Percentiles rank a stretch among this genome's conserved stretches.
Conservation (phyloP, 2,888 invertebrate species). For the Melanostoma mellinum region DNA sequence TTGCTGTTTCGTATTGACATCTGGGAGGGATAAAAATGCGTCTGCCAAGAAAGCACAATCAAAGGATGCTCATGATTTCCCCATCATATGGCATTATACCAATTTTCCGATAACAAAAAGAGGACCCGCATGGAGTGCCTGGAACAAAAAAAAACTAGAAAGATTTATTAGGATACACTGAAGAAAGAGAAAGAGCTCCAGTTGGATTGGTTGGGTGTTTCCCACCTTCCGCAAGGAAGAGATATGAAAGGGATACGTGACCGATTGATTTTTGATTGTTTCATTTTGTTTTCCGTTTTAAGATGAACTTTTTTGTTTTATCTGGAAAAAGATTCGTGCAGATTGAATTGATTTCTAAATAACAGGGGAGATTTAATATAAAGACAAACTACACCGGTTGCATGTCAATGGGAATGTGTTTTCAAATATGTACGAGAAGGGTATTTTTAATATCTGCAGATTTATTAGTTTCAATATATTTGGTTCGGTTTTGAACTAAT, state of each 20-base stretch:
- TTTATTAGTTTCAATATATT: conserved; percentile 68
- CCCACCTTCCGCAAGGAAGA: conserved; percentile 63
- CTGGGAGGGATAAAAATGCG: conserved; percentile 53
- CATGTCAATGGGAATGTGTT: conserved; percentile 61
- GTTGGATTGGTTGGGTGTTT: conserved; percentile 29
- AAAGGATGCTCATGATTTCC: conserved; percentile 65
- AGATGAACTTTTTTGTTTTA: conserved; percentile 59
- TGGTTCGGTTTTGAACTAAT: conserved; percentile 43
- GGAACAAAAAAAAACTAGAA: conserved; percentile 71
- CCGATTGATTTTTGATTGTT: conserved; percentile 73
- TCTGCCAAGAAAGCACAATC: conserved; percentile 69
- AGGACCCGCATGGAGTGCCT: conserved; percentile 53
- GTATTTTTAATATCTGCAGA: conserved; percentile 66
- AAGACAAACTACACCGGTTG: conserved; percentile 65
- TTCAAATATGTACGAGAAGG: conserved; percentile 30
- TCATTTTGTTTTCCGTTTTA: conserved; percentile 65
- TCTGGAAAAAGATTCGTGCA: conserved; percentile 69
- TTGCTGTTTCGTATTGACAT: conserved; percentile 40
- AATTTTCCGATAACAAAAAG: conserved; percentile 59
- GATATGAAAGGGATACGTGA: conserved; percentile 68
- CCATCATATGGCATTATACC: conserved; percentile 73
- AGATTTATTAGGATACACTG: conserved; percentile 72
- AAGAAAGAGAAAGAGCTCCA: conserved; percentile 40
- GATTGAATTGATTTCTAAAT: conserved; percentile 72
- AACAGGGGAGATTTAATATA: conserved; percentile 70